Base-by-base conservation (phyloP, 2,888 invertebrate genomes). In the Pterostichus madidus region DNA sequence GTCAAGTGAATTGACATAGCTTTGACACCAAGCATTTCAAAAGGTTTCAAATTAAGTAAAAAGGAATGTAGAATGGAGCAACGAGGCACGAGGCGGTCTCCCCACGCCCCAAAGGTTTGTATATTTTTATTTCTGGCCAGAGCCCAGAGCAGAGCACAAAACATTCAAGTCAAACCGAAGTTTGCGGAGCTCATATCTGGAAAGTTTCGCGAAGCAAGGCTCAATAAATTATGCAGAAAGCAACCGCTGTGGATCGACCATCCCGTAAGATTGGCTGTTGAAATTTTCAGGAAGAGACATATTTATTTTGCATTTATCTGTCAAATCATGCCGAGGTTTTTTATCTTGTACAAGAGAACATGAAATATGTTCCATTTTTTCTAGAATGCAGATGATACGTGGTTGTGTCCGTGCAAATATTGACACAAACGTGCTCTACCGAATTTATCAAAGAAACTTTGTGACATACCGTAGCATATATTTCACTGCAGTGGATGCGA, bases 231-330 rank as follows among this genome's bases (percentile, higher is more conserved):
- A 83, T 83, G 83, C 83, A 83, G 64, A 13, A 83, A 68, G 64
- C 83, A 76, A 83, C 64, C 76, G 81, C 61, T 82, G 73, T 61
- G 49, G 75, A 82, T 82, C 83, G 83, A 64, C 83, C 83, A 83
- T 83, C 83, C 68, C 53, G 77, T 83, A 77, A 83, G 83, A 83
- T 83, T 83, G 83, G 83, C 83, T 83, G 83, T 77, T 83, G 83
- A 83, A 83, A 83, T 53, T 83, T 83, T 83, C 77, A 83, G 53
- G 77, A 83, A 68, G 83, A 49, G 77, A 83, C 83, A 83, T 83
- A 83, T 83, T 83, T 83, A 83, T 83, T 83, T 83, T 77, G 77
- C 83, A 83, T 83, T 83, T 83, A 83, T 83, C 83, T 77, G 83
- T 83, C 83, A 83, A 77, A 83, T 83, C 83, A 83, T 83, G 77